These are phyloP conservation scores for Lynx canadensis DNA, from an alignment of 2,113 vertebrate species.

Conservation along the genomic window DNA sequence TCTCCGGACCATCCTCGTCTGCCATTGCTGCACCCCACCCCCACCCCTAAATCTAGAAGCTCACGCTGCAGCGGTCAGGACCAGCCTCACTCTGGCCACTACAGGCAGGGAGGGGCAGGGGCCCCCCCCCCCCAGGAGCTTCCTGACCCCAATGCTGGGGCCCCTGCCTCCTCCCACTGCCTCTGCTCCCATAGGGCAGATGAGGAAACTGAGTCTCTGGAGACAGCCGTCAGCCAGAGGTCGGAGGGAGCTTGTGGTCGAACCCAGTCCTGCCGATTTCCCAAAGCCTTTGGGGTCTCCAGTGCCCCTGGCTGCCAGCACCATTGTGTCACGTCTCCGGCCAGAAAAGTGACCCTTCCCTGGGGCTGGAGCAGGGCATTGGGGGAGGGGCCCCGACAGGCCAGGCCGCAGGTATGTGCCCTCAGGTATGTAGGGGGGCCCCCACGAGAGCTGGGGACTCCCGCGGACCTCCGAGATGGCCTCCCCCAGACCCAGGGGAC, in stretches of 20 bases:
- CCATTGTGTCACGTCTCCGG: background rate
- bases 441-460: background rate
- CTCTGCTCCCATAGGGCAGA: background rate
- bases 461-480: fast-evolving
- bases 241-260: fast-evolving
- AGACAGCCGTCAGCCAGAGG: background rate
- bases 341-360: background rate
- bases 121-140: fast-evolving
- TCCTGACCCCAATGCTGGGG: fast-evolving
- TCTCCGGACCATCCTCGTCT: background rate
- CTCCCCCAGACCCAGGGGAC: background rate
- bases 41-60: background rate
- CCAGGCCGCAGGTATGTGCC: fast-evolving
- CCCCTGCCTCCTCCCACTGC: background rate
- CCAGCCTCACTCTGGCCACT: background rate
- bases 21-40: no score
- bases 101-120: background rate
- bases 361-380: background rate
- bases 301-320: background rate
- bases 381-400: background rate
- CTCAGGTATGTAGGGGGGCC: background rate
- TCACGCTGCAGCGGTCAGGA: background rate
- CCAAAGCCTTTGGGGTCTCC: background rate
- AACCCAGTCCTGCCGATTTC: no score
- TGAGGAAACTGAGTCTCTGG: background rate